These are phyloP conservation scores for Acrocephalus kingi DNA, from an alignment of 2,113 vertebrate genomes.

Conservation along the genomic window DNA sequence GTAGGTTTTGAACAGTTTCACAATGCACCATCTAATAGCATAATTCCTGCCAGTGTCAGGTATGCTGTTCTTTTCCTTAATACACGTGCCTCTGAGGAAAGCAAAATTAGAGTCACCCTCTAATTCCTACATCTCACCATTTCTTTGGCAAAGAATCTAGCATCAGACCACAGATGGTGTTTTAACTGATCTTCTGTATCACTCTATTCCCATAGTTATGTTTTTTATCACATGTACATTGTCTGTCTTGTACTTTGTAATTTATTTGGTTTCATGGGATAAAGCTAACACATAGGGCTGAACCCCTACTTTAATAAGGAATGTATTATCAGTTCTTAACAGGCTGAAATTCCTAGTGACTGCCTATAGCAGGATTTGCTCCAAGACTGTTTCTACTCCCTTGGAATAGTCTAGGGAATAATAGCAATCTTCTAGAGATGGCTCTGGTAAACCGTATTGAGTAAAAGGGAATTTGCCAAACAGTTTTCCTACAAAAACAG, in stretches of 20 bases:
- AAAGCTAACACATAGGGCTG: background rate
- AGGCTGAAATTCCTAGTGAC: background rate
- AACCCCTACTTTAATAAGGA: background rate
- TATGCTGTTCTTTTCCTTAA: background rate
- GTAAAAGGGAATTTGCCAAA: conserved; percentile 38
- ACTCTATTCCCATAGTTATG: background rate
- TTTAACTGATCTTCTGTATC: background rate
- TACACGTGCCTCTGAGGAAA: background rate
- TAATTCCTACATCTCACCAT: background rate
- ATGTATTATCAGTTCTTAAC: background rate
- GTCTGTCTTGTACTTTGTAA: background rate
- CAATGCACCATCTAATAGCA: background rate
- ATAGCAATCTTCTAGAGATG: background rate
- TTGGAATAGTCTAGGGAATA: background rate
- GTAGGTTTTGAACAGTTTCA: background rate
- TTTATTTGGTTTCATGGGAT: background rate
- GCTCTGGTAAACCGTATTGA: background rate
- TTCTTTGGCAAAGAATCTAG: background rate
- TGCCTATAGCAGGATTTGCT: background rate
- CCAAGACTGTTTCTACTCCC: background rate
- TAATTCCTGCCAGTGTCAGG: background rate
- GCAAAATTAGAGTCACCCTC: background rate
- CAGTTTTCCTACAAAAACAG: background rate
- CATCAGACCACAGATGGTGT: background rate
- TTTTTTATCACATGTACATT: background rate